A percentile compares a stretch with the other conserved stretches of the same genome.
These are phyloP conservation scores for Hypsibius dujardini DNA, from an alignment of 1,140 invertebrate species.

Conservation along the genomic window DNA sequence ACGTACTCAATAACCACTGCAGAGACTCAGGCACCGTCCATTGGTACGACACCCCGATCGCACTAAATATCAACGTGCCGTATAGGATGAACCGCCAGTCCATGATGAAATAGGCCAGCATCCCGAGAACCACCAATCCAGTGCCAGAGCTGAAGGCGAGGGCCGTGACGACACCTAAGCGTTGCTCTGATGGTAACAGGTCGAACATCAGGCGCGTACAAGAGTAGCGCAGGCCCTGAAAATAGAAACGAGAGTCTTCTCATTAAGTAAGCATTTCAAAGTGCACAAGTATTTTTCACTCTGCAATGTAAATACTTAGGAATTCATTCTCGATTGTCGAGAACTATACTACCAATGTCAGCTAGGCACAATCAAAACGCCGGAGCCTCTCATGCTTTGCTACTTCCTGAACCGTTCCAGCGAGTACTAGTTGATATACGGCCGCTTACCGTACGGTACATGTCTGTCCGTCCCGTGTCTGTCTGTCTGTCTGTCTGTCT, in stretches of 20 bases:
- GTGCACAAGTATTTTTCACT: not conserved
- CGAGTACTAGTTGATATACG: too few relatives aligned
- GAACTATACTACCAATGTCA: too few relatives aligned
- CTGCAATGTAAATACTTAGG: too few relatives aligned
- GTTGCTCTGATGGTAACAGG: constrained; percentile 14
- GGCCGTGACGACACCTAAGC: not conserved
- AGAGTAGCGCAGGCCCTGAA: constrained; percentile 5
- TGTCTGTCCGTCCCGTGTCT: too few relatives aligned
- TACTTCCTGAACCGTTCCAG: too few relatives aligned
- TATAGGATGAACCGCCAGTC: constrained; percentile 8
- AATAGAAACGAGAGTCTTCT: not conserved
- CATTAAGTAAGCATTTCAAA: not conserved
- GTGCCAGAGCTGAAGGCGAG: not conserved
- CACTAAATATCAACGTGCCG: not conserved
- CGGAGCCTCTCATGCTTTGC: too few relatives aligned
- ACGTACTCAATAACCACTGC: not conserved
- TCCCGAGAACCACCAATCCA: not conserved
- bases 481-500: too few relatives aligned
- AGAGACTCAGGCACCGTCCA: constrained; percentile 11
- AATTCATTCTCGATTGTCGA: too few relatives aligned
- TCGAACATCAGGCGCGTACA: constrained; percentile 6
- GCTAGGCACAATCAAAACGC: too few relatives aligned
- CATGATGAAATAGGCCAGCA: not conserved
- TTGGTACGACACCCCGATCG: not conserved
- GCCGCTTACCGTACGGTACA: too few relatives aligned